Conservation (phyloP, 2,113 vertebrate genomes). For the Clarias batrachus region DNA sequence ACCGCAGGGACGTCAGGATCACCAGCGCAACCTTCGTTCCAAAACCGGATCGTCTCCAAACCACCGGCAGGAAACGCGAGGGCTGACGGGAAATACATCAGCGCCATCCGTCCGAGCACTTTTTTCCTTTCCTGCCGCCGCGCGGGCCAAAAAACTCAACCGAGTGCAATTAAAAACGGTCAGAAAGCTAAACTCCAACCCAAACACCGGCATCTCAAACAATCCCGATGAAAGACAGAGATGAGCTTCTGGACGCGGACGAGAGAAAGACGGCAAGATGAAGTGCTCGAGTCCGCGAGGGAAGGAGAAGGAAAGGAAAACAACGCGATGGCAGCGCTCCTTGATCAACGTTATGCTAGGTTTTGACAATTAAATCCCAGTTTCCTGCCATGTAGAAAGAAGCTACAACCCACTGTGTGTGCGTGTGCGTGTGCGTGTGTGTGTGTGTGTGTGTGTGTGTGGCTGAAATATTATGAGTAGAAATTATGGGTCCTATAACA, state of each 20-base stretch:
- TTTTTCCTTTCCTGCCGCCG: constrained; percentile 21
- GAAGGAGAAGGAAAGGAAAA: constrained; percentile 12
- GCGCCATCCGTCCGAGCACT: neutral
- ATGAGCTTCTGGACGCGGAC: constrained; percentile 1
- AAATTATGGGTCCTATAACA: neutral
- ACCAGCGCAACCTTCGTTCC: neutral
- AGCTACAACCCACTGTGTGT: neutral
- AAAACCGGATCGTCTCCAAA: neutral
- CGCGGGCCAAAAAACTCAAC: constrained; percentile 29
- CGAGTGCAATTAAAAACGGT: constrained; percentile 38
- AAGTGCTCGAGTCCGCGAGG: constrained; percentile 18
- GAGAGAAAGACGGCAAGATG: constrained; percentile 15
- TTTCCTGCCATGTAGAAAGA: constrained; percentile 45
- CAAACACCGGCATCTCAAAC: neutral
- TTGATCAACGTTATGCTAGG: constrained; percentile 43
- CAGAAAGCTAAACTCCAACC: constrained; percentile 43
- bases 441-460: neutral
- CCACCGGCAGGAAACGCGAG: constrained; percentile 20
- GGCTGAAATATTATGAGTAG: neutral
- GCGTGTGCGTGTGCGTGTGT: constrained; percentile 15
- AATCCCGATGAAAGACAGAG: constrained; percentile 45
- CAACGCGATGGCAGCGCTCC: constrained; percentile 24
- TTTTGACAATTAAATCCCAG: constrained; percentile 54
- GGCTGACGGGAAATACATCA: constrained; percentile 36
- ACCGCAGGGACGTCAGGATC: neutral